phyloP scores from a whole-genome alignment of 2,797 vertebrate species.

The Alectoris magna region DNA sequence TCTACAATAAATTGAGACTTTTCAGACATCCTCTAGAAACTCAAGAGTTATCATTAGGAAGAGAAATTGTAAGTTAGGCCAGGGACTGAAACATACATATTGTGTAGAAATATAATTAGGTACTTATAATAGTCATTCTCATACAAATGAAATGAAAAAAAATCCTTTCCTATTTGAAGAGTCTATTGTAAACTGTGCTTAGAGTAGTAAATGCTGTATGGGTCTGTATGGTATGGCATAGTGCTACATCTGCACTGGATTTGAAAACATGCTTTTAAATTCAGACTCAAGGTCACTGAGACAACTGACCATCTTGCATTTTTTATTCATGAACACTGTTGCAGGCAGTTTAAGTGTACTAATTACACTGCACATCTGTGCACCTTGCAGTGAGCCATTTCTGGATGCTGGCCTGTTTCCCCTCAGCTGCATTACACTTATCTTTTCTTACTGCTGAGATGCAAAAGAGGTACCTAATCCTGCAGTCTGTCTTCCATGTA shows the following conservation, averaged over 20 bases:
- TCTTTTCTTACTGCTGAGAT: background rate
- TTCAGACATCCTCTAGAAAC: background rate
- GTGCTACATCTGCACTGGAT: background rate
- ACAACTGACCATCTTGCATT: rapidly evolving
- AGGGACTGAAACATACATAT: rapidly evolving
- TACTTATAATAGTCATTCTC: background rate
- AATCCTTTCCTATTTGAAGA: background rate
- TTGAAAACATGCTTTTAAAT: background rate
- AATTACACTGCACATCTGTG: no score
- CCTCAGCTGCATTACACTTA: background rate
- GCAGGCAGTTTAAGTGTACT: background rate
- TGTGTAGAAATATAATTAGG: background rate
- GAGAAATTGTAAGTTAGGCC: background rate
- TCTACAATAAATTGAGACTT: background rate
- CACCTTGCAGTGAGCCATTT: background rate
- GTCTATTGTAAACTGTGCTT: background rate
- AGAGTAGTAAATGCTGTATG: background rate
- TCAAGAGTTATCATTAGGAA: background rate
- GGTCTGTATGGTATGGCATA: background rate
- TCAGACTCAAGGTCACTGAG: background rate
- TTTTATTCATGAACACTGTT: background rate
- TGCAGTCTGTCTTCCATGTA: background rate
- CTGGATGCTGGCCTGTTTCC: background rate
- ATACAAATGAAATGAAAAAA: background rate
- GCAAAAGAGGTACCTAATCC: background rate